Base-by-base conservation (phyloP, 2,797 vertebrate genomes). In the Argyrosomus regius region DNA sequence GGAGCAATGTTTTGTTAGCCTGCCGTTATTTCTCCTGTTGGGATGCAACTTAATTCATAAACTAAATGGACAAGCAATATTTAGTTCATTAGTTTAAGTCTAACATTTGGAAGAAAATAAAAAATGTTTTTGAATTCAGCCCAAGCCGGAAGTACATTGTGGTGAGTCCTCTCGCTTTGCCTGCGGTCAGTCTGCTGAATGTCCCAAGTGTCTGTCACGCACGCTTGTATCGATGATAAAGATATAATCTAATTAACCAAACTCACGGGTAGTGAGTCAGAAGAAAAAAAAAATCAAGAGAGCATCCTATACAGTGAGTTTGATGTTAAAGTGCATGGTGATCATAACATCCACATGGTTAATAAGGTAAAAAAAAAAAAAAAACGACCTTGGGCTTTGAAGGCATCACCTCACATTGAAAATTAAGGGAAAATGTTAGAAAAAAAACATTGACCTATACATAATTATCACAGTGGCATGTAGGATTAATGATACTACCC, bases 81-180 rank as follows among this genome's bases (percentile, higher is more conserved):
- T 39, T 39, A 9, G 8, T 39, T 9, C 2, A 39, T 39, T 9
- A 39, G 35, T 39, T 31, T 39, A 39, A 39, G 35, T 39, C 2
- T 9, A 39, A 39, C 35, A 39, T 39, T 39, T 39, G 35, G 35
- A 2, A 6, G 31, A 7, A 7, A 7, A 9, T 39, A 9, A 39
- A 39, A 49, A 49, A n/a, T 0, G 7, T 35, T 35, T n/a, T 26
- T 64, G 22, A 5, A 59, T 66, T 22, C 1, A 49, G 8, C 8
- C 72, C 57, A 82, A 83, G 0, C 2, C 79, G 90, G 88, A 92
- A 88, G 80, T 78, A 1, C 0, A 2, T 22, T 0, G 18, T 1
- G 5, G 59, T 1, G 45, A 49, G 53, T 13, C 0, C 8, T 82
- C 89, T 85, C 11, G 66, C 35, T 56, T 61, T 54, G 4, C 3